A percentile compares a stretch with the other conserved stretches of the same genome.
Evolutionary conservation across 2,888 invertebrate genomes (phyloP).

Genomic region (Nowickia ferox): DNA sequence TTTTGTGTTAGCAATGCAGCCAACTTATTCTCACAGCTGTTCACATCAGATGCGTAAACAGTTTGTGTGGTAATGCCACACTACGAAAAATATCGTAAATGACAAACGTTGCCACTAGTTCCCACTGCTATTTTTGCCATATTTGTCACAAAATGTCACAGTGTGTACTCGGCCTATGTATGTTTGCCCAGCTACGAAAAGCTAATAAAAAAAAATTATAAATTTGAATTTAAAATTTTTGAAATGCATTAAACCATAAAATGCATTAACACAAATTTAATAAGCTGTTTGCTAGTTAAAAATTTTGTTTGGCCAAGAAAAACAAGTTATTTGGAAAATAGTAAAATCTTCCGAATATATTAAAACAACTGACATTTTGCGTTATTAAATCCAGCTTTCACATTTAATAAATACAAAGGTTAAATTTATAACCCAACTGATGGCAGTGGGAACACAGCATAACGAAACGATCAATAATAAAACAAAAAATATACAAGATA

Average conservation of each 20-base stretch:
- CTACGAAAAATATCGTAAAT: no score
- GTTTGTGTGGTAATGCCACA: no score
- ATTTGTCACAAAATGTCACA: no score
- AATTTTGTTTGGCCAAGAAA: background rate
- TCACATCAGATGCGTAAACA: no score
- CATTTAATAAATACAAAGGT: constrained; percentile 18
- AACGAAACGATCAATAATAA: background rate
- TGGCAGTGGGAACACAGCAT: constrained; percentile 12
- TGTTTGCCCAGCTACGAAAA: no score
- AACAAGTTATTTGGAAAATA: constrained; percentile 4
- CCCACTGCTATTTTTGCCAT: no score
- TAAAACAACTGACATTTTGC: background rate
- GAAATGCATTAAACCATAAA: background rate
- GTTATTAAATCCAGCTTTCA: constrained; percentile 26
- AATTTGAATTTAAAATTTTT: background rate
- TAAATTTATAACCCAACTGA: constrained; percentile 18
- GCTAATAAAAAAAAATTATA: background rate
- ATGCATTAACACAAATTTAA: constrained; percentile 23
- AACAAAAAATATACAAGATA: no score
- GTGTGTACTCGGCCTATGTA: no score
- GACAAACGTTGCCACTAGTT: no score
- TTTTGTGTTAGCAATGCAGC: no score
- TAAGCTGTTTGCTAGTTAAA: background rate
- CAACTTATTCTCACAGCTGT: no score
- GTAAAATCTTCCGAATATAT: constrained; percentile 12